Percentiles rank a stretch among this genome's conserved stretches.
phyloP scores from a whole-genome alignment of 2,113 vertebrate species.

The Sciurus niger region DNA sequence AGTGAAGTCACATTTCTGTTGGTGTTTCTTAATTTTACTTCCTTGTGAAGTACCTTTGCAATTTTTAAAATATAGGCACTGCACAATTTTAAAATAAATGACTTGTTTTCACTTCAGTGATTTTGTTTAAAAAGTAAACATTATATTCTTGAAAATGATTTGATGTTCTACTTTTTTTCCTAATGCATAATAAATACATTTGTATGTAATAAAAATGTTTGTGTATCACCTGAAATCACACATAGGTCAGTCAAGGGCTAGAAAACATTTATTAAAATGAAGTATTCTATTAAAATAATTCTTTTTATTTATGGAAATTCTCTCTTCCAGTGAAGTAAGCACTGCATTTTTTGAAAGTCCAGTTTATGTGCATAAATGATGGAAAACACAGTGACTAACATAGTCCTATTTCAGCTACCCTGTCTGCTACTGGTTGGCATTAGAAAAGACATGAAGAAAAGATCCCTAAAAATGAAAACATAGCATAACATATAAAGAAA shows the following conservation, averaged over 20 bases:
- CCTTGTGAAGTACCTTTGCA: background rate
- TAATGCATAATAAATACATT: background rate
- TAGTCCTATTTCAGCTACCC: background rate
- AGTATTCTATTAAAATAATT: conserved; percentile 41
- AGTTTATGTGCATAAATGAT: background rate
- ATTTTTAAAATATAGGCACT: background rate
- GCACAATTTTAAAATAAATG: conserved; percentile 54
- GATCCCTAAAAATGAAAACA: background rate
- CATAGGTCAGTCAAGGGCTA: background rate
- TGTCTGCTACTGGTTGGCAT: background rate
- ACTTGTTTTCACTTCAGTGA: background rate
- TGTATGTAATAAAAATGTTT: conserved; percentile 51
- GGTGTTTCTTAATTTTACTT: background rate
- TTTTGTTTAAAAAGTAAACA: conserved; percentile 42
- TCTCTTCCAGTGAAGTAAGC: background rate
- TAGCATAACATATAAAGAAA: background rate
- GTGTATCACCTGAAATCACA: background rate
- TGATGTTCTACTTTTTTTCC: background rate
- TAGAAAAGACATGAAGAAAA: background rate
- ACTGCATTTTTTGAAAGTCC: background rate
- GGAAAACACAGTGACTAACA: background rate
- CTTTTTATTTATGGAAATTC: conserved; percentile 22
- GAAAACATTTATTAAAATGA: conserved; percentile 32
- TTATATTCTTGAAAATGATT: background rate
- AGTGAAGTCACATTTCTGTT: background rate